Percentiles rank a stretch among this genome's conserved stretches.
These are phyloP conservation scores for Papilio machaon DNA, from an alignment of 1,140 invertebrate species.

Conservation along the genomic window DNA sequence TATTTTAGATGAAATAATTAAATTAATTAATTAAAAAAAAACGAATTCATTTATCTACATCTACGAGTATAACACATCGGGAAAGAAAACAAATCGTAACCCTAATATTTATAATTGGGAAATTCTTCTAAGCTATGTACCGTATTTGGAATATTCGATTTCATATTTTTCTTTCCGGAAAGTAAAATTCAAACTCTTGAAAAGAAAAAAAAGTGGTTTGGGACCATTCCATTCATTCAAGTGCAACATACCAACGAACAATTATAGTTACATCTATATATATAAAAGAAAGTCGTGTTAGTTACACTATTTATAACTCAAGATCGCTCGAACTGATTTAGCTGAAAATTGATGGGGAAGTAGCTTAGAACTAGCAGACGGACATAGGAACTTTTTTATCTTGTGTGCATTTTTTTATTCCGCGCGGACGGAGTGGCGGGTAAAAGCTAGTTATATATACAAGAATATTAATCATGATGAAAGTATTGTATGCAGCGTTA, in stretches of 20 bases:
- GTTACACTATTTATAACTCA: not conserved
- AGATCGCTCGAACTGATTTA: too few relatives aligned
- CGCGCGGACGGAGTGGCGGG: too few relatives aligned
- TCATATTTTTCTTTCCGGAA: too few relatives aligned
- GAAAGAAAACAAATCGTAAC: too few relatives aligned
- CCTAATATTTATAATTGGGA: not conserved
- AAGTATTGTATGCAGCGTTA: slow-evolving; percentile 13
- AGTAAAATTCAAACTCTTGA: not conserved
- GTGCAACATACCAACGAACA: not conserved
- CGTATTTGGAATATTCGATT: too few relatives aligned
- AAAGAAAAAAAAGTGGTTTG: not conserved
- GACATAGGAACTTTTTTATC: too few relatives aligned
- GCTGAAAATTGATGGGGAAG: too few relatives aligned
- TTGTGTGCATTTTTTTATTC: too few relatives aligned
- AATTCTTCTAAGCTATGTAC: too few relatives aligned
- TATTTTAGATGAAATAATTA: not conserved
- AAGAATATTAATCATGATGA: not conserved
- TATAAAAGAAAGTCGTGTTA: too few relatives aligned
- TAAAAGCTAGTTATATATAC: not conserved
- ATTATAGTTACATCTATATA: not conserved
- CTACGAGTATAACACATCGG: not conserved
- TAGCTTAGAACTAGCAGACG: too few relatives aligned
- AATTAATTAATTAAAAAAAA: not conserved
- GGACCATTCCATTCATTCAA: not conserved
- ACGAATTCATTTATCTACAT: too few relatives aligned